These are phyloP conservation scores for Mugil cephalus DNA, from an alignment of 2,113 vertebrate species.

Conservation along the genomic window DNA sequence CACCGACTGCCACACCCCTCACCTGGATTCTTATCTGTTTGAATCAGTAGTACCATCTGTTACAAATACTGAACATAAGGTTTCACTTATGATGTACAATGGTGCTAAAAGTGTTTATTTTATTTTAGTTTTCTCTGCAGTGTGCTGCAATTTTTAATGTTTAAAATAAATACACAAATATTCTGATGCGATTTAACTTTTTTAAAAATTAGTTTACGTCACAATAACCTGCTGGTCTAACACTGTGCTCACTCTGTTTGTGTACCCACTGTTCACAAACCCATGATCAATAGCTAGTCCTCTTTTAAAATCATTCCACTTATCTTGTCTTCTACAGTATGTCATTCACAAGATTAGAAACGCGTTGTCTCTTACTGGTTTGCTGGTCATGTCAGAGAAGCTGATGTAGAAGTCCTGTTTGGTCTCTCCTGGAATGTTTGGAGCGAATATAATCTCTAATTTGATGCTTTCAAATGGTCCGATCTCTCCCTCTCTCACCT, in stretches of 20 bases:
- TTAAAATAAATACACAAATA: no score
- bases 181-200: no score
- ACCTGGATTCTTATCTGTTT: conserved; percentile 74
- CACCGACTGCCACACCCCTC: conserved; percentile 77
- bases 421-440: conserved; percentile 84
- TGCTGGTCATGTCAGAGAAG: conserved; percentile 85
- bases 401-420: conserved; percentile 83
- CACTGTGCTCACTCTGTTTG: no score
- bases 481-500: conserved; percentile 88
- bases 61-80: background rate
- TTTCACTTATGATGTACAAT: background rate
- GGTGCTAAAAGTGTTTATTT: no score
- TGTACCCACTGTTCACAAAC: no score
- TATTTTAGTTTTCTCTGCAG: no score
- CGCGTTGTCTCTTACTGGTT: conserved; percentile 83
- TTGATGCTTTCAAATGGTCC: conserved; percentile 87
- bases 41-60: conserved; percentile 17
- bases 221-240: no score
- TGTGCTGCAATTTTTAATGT: no score
- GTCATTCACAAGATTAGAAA: conserved; percentile 1
- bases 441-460: conserved; percentile 88
- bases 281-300: no score
- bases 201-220: no score
- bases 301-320: no score
- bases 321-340: background rate